Conservation (phyloP, 2,797 vertebrate genomes). For the Myotis pilosus region DNA sequence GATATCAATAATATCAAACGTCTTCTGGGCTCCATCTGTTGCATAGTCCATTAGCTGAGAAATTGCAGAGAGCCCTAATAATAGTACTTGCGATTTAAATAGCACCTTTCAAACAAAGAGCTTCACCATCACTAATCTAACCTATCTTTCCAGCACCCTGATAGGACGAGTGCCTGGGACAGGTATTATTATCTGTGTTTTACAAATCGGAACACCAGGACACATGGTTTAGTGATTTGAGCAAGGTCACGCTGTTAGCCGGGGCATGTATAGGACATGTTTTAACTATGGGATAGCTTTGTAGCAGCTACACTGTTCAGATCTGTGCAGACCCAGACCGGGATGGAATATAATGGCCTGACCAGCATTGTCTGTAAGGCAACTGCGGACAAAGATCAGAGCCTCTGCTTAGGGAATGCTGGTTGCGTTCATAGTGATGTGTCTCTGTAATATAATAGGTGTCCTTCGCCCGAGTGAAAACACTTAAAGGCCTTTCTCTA, state of each 20-base stretch:
- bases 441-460: neutral
- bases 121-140: conserved; percentile 10
- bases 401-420: neutral
- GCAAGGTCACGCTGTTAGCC: neutral
- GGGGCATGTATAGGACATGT: neutral
- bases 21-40: conserved; percentile 65
- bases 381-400: neutral
- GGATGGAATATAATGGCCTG: neutral
- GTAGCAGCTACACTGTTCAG: neutral
- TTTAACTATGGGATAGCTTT: neutral
- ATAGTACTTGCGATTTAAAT: conserved; percentile 69
- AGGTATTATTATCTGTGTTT: conserved; percentile 11
- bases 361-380: neutral
- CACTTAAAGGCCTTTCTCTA: neutral
- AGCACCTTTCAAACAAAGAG: conserved; percentile 66
- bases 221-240: conserved; percentile 10
- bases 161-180: neutral
- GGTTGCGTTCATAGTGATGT: neutral
- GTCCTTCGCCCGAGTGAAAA: neutral
- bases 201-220: neutral
- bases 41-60: conserved; percentile 47
- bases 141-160: conserved; percentile 23
- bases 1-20: conserved; percentile 61
- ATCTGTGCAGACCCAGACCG: neutral
- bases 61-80: conserved; percentile 63